phyloP scores from a whole-genome alignment of 2,888 invertebrate species.

The Eupithecia pulchellata region DNA sequence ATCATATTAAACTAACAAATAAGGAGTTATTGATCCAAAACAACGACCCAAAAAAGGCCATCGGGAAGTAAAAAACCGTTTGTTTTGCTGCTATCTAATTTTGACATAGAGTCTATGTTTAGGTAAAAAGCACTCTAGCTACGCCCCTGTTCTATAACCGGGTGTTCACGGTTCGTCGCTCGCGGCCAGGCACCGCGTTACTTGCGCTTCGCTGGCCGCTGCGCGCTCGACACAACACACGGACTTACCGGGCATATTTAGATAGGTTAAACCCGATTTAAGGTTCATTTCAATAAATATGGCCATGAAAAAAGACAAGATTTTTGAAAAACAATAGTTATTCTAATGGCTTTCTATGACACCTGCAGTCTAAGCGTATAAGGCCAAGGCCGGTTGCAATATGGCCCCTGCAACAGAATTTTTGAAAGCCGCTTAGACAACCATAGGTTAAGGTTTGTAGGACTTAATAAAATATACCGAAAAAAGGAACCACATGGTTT shows the following conservation, averaged over 20 bases:
- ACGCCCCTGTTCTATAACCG: conserved; percentile 59
- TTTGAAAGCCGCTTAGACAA: neutral
- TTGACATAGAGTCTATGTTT: neutral
- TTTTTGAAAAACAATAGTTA: no score
- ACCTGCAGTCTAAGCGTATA: no score
- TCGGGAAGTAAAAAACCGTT: neutral
- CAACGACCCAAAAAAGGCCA: no score
- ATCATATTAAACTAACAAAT: no score
- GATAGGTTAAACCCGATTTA: conserved; percentile 11
- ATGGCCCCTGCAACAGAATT: neutral
- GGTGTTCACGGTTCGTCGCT: conserved; percentile 65
- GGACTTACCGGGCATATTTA: conserved; percentile 10
- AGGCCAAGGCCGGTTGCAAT: neutral
- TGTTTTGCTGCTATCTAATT: neutral
- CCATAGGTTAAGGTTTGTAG: neutral
- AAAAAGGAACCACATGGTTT: no score
- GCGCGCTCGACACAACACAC: conserved; percentile 46
- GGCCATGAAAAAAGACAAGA: neutral
- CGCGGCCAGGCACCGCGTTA: conserved; percentile 56
- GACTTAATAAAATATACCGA: no score
- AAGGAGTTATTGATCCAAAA: no score
- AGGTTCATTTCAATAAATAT: conserved; percentile 5
- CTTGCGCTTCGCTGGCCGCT: conserved; percentile 56
- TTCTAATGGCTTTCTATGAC: no score
- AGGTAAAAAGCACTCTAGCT: neutral